Percentiles rank a stretch among this genome's conserved stretches.
Evolutionary conservation across 2,797 vertebrate species (phyloP).

Genomic region (Lagocephalus sceleratus): DNA sequence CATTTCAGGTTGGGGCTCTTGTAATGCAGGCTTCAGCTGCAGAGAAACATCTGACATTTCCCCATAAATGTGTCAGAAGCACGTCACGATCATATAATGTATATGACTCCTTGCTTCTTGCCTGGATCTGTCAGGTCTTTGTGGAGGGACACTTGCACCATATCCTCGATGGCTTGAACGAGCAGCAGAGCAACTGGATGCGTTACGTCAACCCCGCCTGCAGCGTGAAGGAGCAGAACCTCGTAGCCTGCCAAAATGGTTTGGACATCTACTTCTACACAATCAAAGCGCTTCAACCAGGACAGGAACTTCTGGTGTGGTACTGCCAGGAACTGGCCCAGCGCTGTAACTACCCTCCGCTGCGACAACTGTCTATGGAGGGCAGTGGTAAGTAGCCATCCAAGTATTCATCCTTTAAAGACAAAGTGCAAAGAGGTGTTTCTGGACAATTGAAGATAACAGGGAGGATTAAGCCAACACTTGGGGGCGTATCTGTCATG

Average conservation of each 20-base stretch:
- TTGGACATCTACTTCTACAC: slow-evolving; percentile 94
- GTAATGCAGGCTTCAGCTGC: slow-evolving; percentile 13
- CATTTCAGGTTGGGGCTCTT: slow-evolving; percentile 18
- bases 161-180: slow-evolving; percentile 89
- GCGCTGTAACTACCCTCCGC: slow-evolving; percentile 87
- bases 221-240: slow-evolving; percentile 84
- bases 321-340: slow-evolving; percentile 88
- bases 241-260: slow-evolving; percentile 90
- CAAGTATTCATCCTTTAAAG: not conserved
- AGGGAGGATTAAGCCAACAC: slow-evolving; percentile 15
- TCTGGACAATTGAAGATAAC: slow-evolving; percentile 8
- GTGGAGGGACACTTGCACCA: slow-evolving; percentile 84
- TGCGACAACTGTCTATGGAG: slow-evolving; percentile 80
- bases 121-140: slow-evolving; percentile 78
- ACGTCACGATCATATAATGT: not conserved
- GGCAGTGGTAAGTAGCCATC: slow-evolving; percentile 77
- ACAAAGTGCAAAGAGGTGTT: not conserved
- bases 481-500: slow-evolving; percentile 36
- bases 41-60: slow-evolving; percentile 34
- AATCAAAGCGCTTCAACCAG: slow-evolving; percentile 84
- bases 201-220: slow-evolving; percentile 89
- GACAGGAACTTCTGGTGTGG: slow-evolving; percentile 94
- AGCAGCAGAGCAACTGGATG: slow-evolving; percentile 95
- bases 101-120: not conserved
- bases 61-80: slow-evolving; percentile 32